Evolutionary conservation across 2,113 vertebrate genomes (phyloP), one percentile per base, ranked within the genome.

Genomic region (Platichthys stellatus): DNA sequence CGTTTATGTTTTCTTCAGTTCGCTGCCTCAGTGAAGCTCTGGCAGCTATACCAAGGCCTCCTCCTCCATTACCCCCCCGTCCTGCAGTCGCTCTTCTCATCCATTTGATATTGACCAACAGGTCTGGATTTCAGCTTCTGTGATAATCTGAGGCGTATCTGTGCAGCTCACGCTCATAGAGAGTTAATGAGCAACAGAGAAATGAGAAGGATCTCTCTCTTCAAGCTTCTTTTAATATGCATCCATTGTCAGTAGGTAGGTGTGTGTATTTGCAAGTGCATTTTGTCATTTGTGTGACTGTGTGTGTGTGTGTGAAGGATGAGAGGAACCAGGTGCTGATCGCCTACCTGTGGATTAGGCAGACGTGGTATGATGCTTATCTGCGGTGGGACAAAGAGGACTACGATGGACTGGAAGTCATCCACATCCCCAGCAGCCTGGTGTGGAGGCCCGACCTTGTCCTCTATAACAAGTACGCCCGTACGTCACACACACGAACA

Each of bases 361-460:
- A 97, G 91, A 97, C 94, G n/a, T 99, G 98, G 98, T 90, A 96
- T 0, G 98, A 99, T 17, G 95, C 97, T 0, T 98, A 97, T 70
- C 95, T 99, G 79, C 96, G 82, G 8, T 99, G 98, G 98, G 94
- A 98, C 84, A 96, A 96, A 82, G 97, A 98, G 57, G 94, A 95
- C 85, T 99, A 99, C 0, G 97, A 99, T 3, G 97, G 97, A 0
- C 90, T 99, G 80, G 98, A 99, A 87, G 95, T 97, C 63, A 97
- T 99, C 80, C 95, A 97, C 86, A 98, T 99, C 80, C 98, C 98
- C 87, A 98, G 97, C 78, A 96, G 93, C 90, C 92, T 97, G 63
- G 96, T 99, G 77, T 99, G 98, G 98, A 96, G 97, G 89, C 98
- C 98, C 0, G 98, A 99, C 83, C 96, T 99, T 3, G 97, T 98